Conservation (phyloP, 1,140 invertebrate species). For the Paracyclopina nana region DNA sequence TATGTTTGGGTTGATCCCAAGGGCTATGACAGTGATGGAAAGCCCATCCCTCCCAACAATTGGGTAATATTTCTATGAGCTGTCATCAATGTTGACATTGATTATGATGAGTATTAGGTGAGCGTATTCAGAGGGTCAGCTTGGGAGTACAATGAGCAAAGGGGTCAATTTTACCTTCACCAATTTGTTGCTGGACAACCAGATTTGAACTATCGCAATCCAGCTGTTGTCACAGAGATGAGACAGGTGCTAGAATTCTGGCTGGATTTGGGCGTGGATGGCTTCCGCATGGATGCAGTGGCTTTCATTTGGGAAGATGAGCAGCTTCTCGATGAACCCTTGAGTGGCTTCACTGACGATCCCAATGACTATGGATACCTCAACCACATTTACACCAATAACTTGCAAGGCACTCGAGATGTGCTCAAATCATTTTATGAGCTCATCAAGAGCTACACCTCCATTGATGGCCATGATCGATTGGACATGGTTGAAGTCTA, state of each 20-base stretch:
- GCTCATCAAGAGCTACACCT: not conserved
- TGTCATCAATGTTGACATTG: not conserved
- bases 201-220: slow-evolving; percentile 47
- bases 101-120: slow-evolving; percentile 11
- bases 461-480: not conserved
- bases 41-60: slow-evolving; percentile 43
- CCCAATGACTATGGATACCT: not conserved
- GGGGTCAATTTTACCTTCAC: slow-evolving; percentile 49
- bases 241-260: slow-evolving; percentile 49
- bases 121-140: slow-evolving; percentile 41
- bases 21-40: slow-evolving; percentile 17
- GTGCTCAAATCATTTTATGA: not conserved
- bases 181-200: slow-evolving; percentile 46
- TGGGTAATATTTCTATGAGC: too few species aligned
- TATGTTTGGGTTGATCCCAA: slow-evolving; percentile 45
- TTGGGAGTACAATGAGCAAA: slow-evolving; percentile 42
- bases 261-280: slow-evolving; percentile 49
- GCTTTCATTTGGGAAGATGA: slow-evolving; percentile 37
- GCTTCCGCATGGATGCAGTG: slow-evolving; percentile 46
- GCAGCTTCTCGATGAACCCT: slow-evolving; percentile 23
- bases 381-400: not conserved
- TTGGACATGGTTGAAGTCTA: not conserved
- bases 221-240: slow-evolving; percentile 38
- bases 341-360: not conserved
- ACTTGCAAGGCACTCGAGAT: not conserved